Base-by-base conservation (phyloP, 2,113 vertebrate genomes). In the Brienomyrus longianalis region DNA sequence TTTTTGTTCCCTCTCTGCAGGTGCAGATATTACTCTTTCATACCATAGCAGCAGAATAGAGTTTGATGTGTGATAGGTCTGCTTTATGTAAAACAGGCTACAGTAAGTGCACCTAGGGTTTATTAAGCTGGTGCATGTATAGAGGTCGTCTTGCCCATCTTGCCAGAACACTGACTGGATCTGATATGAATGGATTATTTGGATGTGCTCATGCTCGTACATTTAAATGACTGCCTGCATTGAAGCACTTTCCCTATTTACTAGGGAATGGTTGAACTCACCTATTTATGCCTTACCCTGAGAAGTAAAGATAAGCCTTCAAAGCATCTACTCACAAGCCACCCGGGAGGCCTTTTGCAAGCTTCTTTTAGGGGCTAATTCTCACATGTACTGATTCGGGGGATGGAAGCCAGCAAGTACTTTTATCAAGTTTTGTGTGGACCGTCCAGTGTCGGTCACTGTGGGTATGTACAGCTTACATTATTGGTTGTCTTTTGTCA, bases 221-320 rank as follows among this genome's bases (percentile, higher is more conserved):
- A 31, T 77, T 50, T n/a, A 47, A 59, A 89, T 66, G 83, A 23
- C 52, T 83, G 52, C 52, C 47, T 54, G 27, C 35, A 31, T 62
- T 56, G 50, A 54, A 51, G 31, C 3, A 3, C 19, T 43, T 70
- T 45, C 21, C 47, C 21, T 21, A 39, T 86, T 54, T 89, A 3
- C 45, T 88, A 56, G 2, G 52, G 66, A 90, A 83, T 31, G 66
- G n/a, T 39, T 39, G 83, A 59, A 45, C 27, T 89, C 48, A 11
- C 59, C 50, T 88, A 39, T 90, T 52, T 27, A 48, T 48, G 39
- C 17, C 54, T 86, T 54, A 54, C 47, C 50, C 84, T 54, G 23
- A 15, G 9, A 84, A 35, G 84, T 21, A 86, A 86, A 86, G 84
- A 86, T 86, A 86, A 86, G 50, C 23, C 50, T 86, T 86, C 84